Percentiles rank a stretch among this genome's conserved stretches.
phyloP scores from a whole-genome alignment of 92 coral and sea anemone genomes.

The Siderastrea radians region DNA sequence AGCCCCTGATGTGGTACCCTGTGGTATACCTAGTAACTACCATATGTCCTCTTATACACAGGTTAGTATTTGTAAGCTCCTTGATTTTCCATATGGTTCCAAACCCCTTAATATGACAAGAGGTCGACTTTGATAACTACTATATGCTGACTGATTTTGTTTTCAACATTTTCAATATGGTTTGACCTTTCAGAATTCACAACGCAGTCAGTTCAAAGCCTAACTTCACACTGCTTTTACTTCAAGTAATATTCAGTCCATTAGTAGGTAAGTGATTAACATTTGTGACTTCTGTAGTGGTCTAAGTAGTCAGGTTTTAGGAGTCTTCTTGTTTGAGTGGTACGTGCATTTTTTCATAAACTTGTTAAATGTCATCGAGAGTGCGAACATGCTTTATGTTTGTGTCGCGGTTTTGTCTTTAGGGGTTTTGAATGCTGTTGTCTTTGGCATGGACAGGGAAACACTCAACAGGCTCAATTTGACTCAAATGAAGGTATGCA shows the following conservation, averaged over 20 bases:
- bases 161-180: no score
- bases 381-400: not conserved
- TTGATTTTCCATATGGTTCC: not conserved
- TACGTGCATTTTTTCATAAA: not conserved
- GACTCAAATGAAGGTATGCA: slow-evolving; percentile 81
- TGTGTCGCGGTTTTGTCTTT: not conserved
- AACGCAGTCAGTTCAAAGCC: slow-evolving; percentile 74
- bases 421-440: slow-evolving; percentile 92
- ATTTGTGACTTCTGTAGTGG: not conserved
- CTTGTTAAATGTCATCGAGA: not conserved
- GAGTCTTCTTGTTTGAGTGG: not conserved
- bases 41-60: slow-evolving; percentile 88
- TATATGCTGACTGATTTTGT: no score
- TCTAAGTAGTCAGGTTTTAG: not conserved
- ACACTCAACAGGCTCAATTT: slow-evolving; percentile 87
- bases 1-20: slow-evolving; percentile 94
- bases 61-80: slow-evolving; percentile 58
- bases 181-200: slow-evolving; percentile 66
- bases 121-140: no score
- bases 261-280: slow-evolving; percentile 74
- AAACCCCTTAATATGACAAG: no score
- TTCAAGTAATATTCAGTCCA: slow-evolving; percentile 89
- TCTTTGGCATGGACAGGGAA: slow-evolving; percentile 93
- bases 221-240: slow-evolving; percentile 80
- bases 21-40: slow-evolving; percentile 87